Conservation (phyloP, 2,888 invertebrate genomes). For the Celastrina argiolus region DNA sequence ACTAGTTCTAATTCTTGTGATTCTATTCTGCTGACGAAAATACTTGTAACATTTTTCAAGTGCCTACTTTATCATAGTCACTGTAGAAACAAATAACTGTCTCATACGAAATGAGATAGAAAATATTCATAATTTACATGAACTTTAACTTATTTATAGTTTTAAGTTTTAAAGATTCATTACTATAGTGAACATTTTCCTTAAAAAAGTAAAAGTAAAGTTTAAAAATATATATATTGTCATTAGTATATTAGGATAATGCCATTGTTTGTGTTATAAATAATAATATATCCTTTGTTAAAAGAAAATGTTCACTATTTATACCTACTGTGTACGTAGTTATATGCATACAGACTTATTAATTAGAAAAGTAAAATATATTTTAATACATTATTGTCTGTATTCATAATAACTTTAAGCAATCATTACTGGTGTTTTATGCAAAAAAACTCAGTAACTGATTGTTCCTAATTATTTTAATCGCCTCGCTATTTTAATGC, state of each 20-base stretch:
- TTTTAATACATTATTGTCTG: neutral
- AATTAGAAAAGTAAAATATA: neutral
- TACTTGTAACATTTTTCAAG: neutral
- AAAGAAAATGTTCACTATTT: neutral
- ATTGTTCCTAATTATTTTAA: neutral
- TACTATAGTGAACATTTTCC: neutral
- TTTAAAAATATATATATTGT: neutral
- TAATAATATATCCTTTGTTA: no score
- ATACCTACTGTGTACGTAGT: neutral
- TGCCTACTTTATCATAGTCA: neutral
- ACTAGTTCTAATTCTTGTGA: no score
- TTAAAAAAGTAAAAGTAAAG: neutral
- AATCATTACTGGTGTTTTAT: slow-evolving; percentile 7
- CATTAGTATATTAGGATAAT: neutral
- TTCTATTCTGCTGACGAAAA: no score
- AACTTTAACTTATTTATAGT: neutral
- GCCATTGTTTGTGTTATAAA: neutral
- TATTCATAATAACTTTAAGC: neutral
- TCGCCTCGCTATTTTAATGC: slow-evolving; percentile 2
- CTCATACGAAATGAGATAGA: neutral
- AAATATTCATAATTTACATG: neutral
- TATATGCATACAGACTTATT: slow-evolving; percentile 7
- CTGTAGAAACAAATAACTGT: neutral
- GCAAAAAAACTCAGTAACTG: slow-evolving; percentile 4
- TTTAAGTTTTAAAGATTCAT: neutral